Percentiles rank a stretch among this genome's conserved stretches.
phyloP scores from a whole-genome alignment of 2,888 invertebrate genomes.

The Pandemis heparana region DNA sequence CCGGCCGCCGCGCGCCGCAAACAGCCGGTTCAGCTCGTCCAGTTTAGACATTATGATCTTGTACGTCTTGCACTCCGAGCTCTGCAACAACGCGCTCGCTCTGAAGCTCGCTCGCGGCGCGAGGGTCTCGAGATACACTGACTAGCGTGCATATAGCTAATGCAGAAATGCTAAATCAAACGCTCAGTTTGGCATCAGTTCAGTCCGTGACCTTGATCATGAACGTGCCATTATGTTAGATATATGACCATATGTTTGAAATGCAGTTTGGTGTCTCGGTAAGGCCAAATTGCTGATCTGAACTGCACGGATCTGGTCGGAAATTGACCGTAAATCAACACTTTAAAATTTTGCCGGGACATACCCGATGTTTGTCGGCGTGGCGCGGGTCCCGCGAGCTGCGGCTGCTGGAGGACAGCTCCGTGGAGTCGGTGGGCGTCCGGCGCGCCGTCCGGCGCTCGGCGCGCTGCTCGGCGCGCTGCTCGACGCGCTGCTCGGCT shows the following conservation, averaged over 20 bases:
- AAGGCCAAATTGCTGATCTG: too few species aligned
- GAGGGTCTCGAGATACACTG: too few species aligned
- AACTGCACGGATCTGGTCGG: too few species aligned
- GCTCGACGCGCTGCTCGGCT: slow-evolving; percentile 6
- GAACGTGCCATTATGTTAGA: too few species aligned
- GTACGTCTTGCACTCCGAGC: slow-evolving; percentile 74
- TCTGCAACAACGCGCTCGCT: slow-evolving; percentile 49
- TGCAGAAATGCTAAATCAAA: too few species aligned
- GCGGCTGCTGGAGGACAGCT: slow-evolving; percentile 60
- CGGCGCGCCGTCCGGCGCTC: neutral
- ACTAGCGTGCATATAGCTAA: too few species aligned
- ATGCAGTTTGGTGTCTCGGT: too few species aligned
- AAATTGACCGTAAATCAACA: too few species aligned
- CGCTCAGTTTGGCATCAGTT: too few species aligned
- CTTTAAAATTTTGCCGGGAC: too few species aligned
- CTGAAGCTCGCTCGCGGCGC: neutral
- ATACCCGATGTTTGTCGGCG: slow-evolving; percentile 57
- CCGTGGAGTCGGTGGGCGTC: slow-evolving; percentile 52
- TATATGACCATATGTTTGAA: too few species aligned
- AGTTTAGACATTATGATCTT: slow-evolving; percentile 77
- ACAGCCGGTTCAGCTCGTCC: slow-evolving; percentile 69
- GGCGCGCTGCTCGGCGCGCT: neutral
- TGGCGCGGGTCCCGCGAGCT: slow-evolving; percentile 42
- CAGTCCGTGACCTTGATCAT: neutral
- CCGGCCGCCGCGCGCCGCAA: slow-evolving; percentile 49